phyloP scores from a whole-genome alignment of 2,888 invertebrate species.

The Sicus ferrugineus region DNA sequence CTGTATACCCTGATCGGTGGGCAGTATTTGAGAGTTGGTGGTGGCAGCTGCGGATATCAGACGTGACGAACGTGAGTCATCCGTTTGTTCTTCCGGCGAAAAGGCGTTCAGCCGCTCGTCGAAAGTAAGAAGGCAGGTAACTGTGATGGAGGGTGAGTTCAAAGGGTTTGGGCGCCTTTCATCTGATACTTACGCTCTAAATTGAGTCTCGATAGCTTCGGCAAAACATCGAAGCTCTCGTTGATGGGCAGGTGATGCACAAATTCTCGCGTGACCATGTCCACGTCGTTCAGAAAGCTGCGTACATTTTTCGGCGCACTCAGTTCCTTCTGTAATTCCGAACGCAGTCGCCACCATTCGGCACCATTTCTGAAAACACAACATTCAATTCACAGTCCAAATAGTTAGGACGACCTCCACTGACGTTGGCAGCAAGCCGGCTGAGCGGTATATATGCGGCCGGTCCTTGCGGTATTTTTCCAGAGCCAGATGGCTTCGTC shows the following conservation, averaged over 20 bases:
- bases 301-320: conserved; percentile 77
- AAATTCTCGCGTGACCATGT: conserved; percentile 74
- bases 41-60: conserved; percentile 77
- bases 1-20: conserved; percentile 63
- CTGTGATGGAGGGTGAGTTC: conserved; percentile 63
- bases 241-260: conserved; percentile 66
- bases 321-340: conserved; percentile 80
- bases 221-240: conserved; percentile 70
- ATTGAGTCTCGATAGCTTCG: conserved; percentile 75
- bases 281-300: conserved; percentile 71
- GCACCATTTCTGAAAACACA: conserved; percentile 74
- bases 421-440: conserved; percentile 87
- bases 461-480: conserved; percentile 78
- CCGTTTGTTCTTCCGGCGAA: conserved; percentile 68
- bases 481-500: conserved; percentile 83
- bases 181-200: conserved; percentile 74
- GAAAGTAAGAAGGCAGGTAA: conserved; percentile 77
- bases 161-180: neutral
- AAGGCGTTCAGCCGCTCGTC: conserved; percentile 76
- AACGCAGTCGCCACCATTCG: conserved; percentile 83
- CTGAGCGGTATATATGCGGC: conserved; percentile 78
- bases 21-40: conserved; percentile 70
- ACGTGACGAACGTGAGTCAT: conserved; percentile 71
- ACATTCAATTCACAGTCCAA: neutral
- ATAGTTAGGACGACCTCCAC: conserved; percentile 39